Percentiles rank a stretch among this genome's conserved stretches.
Conservation (phyloP, 1,140 invertebrate genomes). For the Ceratina calcarata region DNA sequence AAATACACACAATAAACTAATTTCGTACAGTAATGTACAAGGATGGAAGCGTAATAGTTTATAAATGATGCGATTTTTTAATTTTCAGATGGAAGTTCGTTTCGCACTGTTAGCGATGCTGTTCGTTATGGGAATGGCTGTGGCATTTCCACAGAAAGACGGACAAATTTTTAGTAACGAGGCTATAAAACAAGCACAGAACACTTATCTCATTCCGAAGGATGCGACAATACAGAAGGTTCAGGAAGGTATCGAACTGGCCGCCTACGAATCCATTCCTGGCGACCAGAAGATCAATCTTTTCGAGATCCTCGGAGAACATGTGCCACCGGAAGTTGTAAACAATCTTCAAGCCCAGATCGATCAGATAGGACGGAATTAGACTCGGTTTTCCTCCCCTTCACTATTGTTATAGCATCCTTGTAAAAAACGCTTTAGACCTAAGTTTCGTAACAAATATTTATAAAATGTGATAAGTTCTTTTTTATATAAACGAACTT, state of each 20-base stretch:
- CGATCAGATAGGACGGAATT: constrained; percentile 88
- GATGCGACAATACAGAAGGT: constrained; percentile 93
- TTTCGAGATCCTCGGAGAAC: constrained; percentile 89
- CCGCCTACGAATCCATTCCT: constrained; percentile 90
- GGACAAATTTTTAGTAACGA: constrained; percentile 90
- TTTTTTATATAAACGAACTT: constrained; percentile 36
- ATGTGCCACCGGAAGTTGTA: constrained; percentile 91
- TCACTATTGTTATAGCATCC: constrained; percentile 19
- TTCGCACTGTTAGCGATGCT: constrained; percentile 73
- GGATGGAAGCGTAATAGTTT: not conserved
- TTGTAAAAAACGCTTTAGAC: constrained; percentile 50
- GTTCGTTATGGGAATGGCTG: constrained; percentile 78
- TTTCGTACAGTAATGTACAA: not conserved
- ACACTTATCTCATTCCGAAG: constrained; percentile 90
- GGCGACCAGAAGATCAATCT: constrained; percentile 90
- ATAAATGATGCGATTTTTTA: constrained; percentile 6
- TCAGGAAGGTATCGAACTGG: constrained; percentile 90
- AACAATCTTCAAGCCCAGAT: constrained; percentile 91
- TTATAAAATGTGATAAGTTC: constrained; percentile 57
- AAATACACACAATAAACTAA: not conserved
- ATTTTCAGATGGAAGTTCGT: constrained; percentile 70
- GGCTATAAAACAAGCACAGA: constrained; percentile 91
- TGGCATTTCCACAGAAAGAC: constrained; percentile 85
- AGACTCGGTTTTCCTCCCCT: constrained; percentile 40
- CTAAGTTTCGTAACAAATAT: constrained; percentile 56